phyloP scores from a whole-genome alignment of 2,888 invertebrate genomes.

The Helicoverpa assulta region DNA sequence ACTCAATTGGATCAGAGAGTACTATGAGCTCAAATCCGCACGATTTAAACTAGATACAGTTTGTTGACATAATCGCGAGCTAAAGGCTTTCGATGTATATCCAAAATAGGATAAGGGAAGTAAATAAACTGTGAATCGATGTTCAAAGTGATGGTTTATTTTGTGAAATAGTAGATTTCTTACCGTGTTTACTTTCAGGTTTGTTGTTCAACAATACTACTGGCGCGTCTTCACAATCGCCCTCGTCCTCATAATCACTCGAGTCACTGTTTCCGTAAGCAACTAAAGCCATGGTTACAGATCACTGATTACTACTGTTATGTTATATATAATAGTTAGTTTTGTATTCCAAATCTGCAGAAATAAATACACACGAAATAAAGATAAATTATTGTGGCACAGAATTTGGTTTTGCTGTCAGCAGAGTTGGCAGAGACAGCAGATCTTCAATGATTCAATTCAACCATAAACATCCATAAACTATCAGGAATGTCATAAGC shows the following conservation, averaged over 20 bases:
- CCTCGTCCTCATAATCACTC: conserved; percentile 82
- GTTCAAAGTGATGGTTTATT: neutral
- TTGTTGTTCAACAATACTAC: conserved; percentile 68
- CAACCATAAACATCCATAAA: too few relatives aligned
- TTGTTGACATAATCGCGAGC: neutral
- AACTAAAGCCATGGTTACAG: conserved; percentile 90
- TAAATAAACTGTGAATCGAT: neutral
- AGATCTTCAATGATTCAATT: neutral
- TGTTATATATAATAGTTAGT: neutral
- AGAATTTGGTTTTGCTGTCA: too few relatives aligned
- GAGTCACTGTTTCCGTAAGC: conserved; percentile 91
- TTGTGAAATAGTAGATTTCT: neutral
- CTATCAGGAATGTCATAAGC: neutral
- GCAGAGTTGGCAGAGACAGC: too few relatives aligned
- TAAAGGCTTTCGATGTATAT: neutral
- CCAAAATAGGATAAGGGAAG: neutral
- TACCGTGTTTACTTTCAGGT: conserved; percentile 56
- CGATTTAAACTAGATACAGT: neutral
- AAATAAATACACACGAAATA: too few relatives aligned
- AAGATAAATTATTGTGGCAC: too few relatives aligned
- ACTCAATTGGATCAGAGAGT: neutral
- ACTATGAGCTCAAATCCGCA: neutral
- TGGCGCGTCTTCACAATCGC: conserved; percentile 62
- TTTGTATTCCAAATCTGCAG: too few relatives aligned
- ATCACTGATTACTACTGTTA: neutral